Base-by-base conservation (phyloP, 2,888 invertebrate genomes). In the Lordiphosa andalusiaca region DNA sequence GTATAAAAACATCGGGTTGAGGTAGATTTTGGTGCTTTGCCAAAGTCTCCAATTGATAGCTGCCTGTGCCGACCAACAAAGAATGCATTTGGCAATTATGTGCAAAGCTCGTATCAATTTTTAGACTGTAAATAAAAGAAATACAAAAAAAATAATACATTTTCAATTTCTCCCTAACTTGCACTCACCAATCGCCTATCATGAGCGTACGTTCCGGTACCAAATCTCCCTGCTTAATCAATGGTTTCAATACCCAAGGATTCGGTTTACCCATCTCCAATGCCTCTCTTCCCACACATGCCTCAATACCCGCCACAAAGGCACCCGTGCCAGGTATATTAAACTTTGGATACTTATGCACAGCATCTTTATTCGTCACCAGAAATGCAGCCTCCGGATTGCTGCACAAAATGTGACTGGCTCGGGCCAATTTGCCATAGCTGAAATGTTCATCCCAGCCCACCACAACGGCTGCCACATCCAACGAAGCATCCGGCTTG, bases 381-480 rank as follows among this genome's bases (percentile, higher is more conserved):
- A 99, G 91, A 87, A 98, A 98, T 10, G 95, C 87, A 72, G 95
- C 94, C 16, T 93, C 91, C 2, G 93, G 93, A 74, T 95, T 92
- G 21, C 92, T 91, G 50, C 51, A 55, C 1, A 98, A 91, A 88
- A 98, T 98, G 39, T 94, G 94, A 2, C 95, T 94, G 1, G 98
- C 98, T 88, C 96, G 97, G 85, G 96, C 91, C 84, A 98, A 92
- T 90, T 99, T 99, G 0, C 94, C 92, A 87, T 95, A 98, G 86
- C 95, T 96, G 82, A 98, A 93, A 88, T 98, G 93, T 69, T 94
- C 94, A 90, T 99, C 99, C 89, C 97, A 98, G 4, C 98, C 98
- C 21, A 98, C 96, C 21, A 98, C 91, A 0, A 99, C 98, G 40
- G 98, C 98, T 1, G 95, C 96, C 16, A 99, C 94, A 50, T 72